A percentile compares a stretch with the other conserved stretches of the same genome.
phyloP scores from a whole-genome alignment of 1,140 invertebrate genomes.

The Heliconius eleuchia region DNA sequence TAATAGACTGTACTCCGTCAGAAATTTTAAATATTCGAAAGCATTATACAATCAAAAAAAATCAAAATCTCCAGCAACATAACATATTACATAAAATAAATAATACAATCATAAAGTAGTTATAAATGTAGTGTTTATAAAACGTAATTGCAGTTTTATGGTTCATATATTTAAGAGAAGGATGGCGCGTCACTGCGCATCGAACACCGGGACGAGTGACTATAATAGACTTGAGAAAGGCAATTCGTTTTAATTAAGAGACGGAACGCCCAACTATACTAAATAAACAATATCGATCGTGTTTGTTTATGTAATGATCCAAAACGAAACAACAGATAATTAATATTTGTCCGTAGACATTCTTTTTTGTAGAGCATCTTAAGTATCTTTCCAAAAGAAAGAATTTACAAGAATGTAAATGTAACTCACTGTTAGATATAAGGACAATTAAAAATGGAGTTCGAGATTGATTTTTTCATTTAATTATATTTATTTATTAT shows the following conservation, averaged over 20 bases:
- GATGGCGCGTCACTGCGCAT: conserved; percentile 51
- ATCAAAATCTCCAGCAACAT: conserved; percentile 73
- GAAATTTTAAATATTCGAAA: conserved; percentile 81
- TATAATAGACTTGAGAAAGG: conserved; percentile 45
- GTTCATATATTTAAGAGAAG: conserved; percentile 72
- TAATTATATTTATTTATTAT: neutral
- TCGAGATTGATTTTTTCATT: neutral
- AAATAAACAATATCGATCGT: conserved; percentile 52
- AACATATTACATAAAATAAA: conserved; percentile 82
- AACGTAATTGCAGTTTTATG: conserved; percentile 79
- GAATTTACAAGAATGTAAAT: neutral
- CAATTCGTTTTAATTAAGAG: conserved; percentile 70
- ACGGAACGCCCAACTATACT: conserved; percentile 41
- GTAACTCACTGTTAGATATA: neutral
- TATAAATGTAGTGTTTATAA: conserved; percentile 82
- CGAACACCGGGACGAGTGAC: conserved; percentile 39
- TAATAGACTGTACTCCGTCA: conserved; percentile 76
- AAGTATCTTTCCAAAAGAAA: neutral
- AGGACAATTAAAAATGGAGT: neutral
- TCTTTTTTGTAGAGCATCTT: conserved; percentile 16
- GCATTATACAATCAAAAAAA: conserved; percentile 71
- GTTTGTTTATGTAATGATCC: conserved; percentile 48
- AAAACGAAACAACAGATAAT: conserved; percentile 25
- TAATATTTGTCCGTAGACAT: conserved; percentile 22
- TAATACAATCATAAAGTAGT: conserved; percentile 80